Evolutionary conservation across 2,888 invertebrate species (phyloP), one percentile per base, ranked within the genome.

Genomic region (Bedellia somnulentella): DNA sequence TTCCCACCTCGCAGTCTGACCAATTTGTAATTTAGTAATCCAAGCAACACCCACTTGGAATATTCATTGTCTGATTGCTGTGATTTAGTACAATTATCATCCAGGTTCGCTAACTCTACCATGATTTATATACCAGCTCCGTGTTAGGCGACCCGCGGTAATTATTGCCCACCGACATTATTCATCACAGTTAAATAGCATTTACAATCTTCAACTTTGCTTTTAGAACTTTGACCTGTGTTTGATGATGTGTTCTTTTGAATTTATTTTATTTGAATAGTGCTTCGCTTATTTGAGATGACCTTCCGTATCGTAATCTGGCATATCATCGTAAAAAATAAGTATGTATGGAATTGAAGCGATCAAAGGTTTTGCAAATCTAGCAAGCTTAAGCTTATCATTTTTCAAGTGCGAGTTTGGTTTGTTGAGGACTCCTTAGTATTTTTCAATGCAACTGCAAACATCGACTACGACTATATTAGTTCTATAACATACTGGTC

Each of bases 81-180:
- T 62, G 62, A 66, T 68, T 71, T 64, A 66, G 45, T 58, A 47
- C 56, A 54, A 60, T 58, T 61, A 61, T 61, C 51, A 47, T 46
- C 41, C 42, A 52, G 47, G 49, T 57, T 58, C 50, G 50, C 58
- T 56, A 58, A 64, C 49, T 52, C 44, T 44, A 47, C 47, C 48
- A 44, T 58, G 61, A 68, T 67, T 70, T 61, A 70, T 64, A 45
- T 46, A 43, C 16, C n/a, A 16, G 12, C 29, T 24, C 29, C 16
- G 31, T 22, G 13, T 13, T 28, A 18, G 11, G 9, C 25, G 25
- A 21, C 46, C 40, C 43, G 36, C 39, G 40, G 49, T 56, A 61
- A 60, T 63, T 62, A 63, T 52, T 47, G 47, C 50, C 50, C 44
- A 49, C 37, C 41, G 43, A 44, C 47, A 60, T 59, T 53, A 67